phyloP scores from a whole-genome alignment of 2,888 invertebrate species.

The Drosophila borborema region DNA sequence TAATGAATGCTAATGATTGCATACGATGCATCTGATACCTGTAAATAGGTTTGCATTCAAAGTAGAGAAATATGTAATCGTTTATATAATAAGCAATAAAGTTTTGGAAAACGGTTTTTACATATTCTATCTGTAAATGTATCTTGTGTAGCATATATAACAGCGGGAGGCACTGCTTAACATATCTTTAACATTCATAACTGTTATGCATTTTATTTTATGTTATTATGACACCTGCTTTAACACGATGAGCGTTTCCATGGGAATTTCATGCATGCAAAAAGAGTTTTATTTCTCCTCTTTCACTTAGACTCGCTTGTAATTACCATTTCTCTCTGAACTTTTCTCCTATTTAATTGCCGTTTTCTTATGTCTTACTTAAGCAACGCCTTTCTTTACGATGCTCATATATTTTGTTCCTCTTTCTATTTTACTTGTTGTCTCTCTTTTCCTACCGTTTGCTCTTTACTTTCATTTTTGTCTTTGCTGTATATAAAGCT shows the following conservation, averaged over 20 bases:
- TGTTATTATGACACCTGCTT: background rate
- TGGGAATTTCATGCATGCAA: background rate
- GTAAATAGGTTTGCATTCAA: background rate
- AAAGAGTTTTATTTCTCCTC: background rate
- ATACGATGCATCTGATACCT: slow-evolving; percentile 22
- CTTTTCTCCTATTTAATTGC: background rate
- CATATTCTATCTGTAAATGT: background rate
- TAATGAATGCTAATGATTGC: slow-evolving; percentile 39
- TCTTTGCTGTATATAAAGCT: background rate
- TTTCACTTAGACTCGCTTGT: background rate
- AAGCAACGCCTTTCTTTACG: background rate
- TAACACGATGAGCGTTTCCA: background rate
- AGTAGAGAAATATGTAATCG: background rate
- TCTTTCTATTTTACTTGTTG: background rate
- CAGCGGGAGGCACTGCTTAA: background rate
- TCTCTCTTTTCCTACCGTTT: background rate
- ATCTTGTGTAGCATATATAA: background rate
- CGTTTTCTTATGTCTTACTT: background rate
- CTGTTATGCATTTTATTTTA: background rate
- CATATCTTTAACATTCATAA: background rate
- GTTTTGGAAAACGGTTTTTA: background rate
- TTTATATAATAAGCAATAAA: slow-evolving; percentile 10
- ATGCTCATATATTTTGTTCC: background rate
- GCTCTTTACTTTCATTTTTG: background rate
- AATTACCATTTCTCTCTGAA: background rate